These are phyloP conservation scores for Oegoconia quadripuncta DNA, from an alignment of 2,888 invertebrate genomes.

Conservation along the genomic window DNA sequence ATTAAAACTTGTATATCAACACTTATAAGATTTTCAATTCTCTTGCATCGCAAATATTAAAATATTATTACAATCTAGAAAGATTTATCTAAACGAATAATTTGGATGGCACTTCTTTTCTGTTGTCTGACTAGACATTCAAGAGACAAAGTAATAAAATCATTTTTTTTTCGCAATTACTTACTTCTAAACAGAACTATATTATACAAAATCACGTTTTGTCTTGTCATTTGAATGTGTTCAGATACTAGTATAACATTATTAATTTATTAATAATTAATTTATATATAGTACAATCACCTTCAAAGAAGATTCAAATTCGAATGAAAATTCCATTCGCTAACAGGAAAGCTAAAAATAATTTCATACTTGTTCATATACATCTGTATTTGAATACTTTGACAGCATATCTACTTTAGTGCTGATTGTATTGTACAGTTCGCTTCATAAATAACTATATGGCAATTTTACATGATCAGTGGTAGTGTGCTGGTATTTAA, in stretches of 20 bases:
- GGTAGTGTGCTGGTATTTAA: too few relatives aligned
- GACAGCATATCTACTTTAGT: too few relatives aligned
- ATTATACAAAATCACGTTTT: constrained; percentile 66
- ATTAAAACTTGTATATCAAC: constrained; percentile 48
- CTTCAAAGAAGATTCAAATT: too few relatives aligned
- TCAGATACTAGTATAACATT: neutral
- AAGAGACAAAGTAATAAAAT: constrained; percentile 17
- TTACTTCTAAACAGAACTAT: constrained; percentile 46
- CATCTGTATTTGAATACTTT: too few relatives aligned
- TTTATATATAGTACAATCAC: constrained; percentile 13
- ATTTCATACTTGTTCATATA: too few relatives aligned
- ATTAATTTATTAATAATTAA: constrained; percentile 1
- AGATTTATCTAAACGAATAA: constrained; percentile 55
- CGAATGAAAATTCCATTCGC: too few relatives aligned
- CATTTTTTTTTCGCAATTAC: constrained; percentile 15
- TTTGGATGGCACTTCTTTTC: constrained; percentile 69
- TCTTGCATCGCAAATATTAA: constrained; percentile 76
- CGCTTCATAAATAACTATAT: too few relatives aligned
- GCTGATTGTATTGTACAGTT: too few relatives aligned
- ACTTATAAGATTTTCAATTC: constrained; percentile 74
- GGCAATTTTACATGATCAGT: too few relatives aligned
- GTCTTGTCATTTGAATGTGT: constrained; percentile 40
- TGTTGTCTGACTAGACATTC: constrained; percentile 35
- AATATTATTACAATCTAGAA: constrained; percentile 57
- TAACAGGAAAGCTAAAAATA: too few relatives aligned